phyloP scores from a whole-genome alignment of 2,113 vertebrate species.

The Notarius lentiginosus region DNA sequence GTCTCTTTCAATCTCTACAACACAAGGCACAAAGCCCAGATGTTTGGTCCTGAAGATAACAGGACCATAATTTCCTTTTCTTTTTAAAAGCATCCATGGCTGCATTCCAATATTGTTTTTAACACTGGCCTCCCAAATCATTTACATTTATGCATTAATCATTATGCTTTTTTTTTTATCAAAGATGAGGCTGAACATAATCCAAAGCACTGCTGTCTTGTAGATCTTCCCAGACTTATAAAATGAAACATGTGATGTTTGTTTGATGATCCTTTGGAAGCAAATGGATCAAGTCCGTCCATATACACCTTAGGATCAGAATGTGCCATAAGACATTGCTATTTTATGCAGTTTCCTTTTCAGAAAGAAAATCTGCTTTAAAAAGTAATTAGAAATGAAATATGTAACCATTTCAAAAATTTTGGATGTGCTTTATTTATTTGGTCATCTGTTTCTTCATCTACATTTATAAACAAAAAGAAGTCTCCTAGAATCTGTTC shows the following conservation, averaged over 20 bases:
- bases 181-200: not conserved
- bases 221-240: not conserved
- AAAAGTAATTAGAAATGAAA: not conserved
- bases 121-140: not conserved
- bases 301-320: not conserved
- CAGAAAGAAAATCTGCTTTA: not conserved
- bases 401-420: not conserved
- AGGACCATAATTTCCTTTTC: not conserved
- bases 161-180: not conserved
- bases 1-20: not conserved
- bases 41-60: not conserved
- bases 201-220: not conserved
- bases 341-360: not conserved
- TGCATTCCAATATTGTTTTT: slow-evolving; percentile 1
- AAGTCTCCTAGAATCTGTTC: not conserved
- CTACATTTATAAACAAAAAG: not conserved
- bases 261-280: not conserved
- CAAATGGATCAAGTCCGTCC: not conserved
- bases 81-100: slow-evolving; percentile 20
- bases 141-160: not conserved
- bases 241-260: not conserved
- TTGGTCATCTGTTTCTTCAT: not conserved
- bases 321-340: not conserved
- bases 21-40: not conserved
- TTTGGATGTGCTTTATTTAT: not conserved